phyloP scores from a whole-genome alignment of 2,797 vertebrate species.

The Brachymystax lenok region DNA sequence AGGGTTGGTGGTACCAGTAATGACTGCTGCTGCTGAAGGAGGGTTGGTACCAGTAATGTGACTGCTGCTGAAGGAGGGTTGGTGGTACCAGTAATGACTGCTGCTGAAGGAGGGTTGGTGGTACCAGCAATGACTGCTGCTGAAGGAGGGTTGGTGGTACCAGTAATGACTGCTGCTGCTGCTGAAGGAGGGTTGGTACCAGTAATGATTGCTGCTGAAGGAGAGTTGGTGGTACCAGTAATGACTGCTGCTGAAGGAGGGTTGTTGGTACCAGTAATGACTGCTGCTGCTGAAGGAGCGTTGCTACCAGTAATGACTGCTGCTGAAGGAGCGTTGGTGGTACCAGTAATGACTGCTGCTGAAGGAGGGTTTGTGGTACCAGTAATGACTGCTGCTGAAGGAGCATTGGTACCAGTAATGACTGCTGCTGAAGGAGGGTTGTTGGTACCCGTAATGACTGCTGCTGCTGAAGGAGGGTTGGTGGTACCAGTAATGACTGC shows the following conservation, averaged over 20 bases:
- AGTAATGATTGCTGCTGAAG: no score
- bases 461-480: no score
- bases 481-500: neutral
- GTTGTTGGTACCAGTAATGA: no score
- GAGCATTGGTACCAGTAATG: no score
- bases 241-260: conserved; percentile 28
- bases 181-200: conserved; percentile 24
- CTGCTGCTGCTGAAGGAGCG: no score
- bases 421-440: neutral
- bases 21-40: conserved; percentile 32
- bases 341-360: conserved; percentile 8
- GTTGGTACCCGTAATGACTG: no score
- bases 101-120: conserved; percentile 27
- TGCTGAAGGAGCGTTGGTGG: neutral
- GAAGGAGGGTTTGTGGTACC: conserved; percentile 12
- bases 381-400: conserved; percentile 28
- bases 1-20: no score
- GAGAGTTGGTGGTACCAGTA: no score
- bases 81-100: neutral
- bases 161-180: conserved; percentile 1
- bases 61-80: neutral
- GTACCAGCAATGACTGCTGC: no score
- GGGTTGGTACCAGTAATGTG: no score
- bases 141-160: no score
- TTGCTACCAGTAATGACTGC: no score